Conservation (phyloP, 2,113 vertebrate species). For the Saguinus imperator region DNA sequence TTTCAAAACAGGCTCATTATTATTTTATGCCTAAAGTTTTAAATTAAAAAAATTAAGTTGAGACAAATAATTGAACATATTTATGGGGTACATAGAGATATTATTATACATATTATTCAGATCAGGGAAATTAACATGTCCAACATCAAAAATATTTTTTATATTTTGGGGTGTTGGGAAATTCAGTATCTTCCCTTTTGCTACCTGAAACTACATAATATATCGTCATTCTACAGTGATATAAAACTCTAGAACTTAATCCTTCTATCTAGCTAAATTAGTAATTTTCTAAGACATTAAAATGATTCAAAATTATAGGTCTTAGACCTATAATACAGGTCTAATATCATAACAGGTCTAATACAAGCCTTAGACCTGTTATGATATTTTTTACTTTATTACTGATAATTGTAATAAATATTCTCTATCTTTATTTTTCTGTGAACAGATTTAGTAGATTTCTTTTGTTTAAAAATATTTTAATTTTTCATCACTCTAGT, state of each 20-base stretch:
- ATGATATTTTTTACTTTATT: background rate
- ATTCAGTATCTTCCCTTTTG: background rate
- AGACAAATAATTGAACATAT: background rate
- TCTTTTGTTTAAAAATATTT: background rate
- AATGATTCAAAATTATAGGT: no score
- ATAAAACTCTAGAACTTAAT: background rate
- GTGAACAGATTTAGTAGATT: background rate
- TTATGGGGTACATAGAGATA: background rate
- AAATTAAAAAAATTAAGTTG: background rate
- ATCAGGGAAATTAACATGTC: background rate
- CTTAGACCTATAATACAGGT: no score
- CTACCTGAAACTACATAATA: background rate
- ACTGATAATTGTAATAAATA: background rate
- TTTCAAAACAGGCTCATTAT: background rate
- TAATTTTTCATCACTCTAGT: background rate
- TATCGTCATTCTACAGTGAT: background rate
- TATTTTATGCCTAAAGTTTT: background rate
- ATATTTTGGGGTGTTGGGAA: background rate
- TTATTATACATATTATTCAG: background rate
- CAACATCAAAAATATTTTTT: background rate
- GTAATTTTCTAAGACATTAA: no score
- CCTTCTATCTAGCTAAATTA: background rate
- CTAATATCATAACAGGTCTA: no score
- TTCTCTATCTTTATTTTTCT: background rate
- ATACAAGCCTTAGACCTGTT: background rate